These are phyloP conservation scores for Procambarus clarkii DNA, from an alignment of 1,140 invertebrate species.

Conservation along the genomic window DNA sequence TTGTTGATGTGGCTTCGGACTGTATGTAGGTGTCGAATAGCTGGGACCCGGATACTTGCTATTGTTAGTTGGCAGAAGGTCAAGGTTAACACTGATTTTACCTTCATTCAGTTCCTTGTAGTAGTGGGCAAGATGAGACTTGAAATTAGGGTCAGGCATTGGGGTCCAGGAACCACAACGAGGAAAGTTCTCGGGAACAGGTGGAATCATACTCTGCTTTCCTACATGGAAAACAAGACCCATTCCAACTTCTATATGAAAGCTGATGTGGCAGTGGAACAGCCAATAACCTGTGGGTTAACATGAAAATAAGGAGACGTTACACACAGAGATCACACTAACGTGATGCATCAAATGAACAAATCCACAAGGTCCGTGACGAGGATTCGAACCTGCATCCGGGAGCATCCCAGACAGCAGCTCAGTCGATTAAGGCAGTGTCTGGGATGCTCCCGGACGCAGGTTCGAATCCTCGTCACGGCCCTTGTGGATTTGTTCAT, in stretches of 20 bases:
- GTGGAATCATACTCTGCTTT: conserved; percentile 75
- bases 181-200: conserved; percentile 74
- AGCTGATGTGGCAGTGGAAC: conserved; percentile 94
- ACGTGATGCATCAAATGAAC: too few relatives aligned
- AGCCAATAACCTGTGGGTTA: conserved; percentile 86
- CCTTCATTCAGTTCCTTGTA: conserved; percentile 8
- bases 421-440: too few relatives aligned
- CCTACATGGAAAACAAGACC: conserved; percentile 88
- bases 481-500: too few relatives aligned
- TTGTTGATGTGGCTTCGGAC: neutral
- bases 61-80: conserved; percentile 6
- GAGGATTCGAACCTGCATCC: too few relatives aligned
- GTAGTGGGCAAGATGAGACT: conserved; percentile 18
- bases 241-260: conserved; percentile 94
- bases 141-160: conserved; percentile 35
- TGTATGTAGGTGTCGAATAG: conserved; percentile 12
- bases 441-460: too few relatives aligned
- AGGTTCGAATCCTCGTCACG: too few relatives aligned
- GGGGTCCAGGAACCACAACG: conserved; percentile 61
- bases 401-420: too few relatives aligned
- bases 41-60: conserved; percentile 2
- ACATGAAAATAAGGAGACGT: neutral
- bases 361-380: too few relatives aligned
- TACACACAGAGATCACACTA: too few relatives aligned
- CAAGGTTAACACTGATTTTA: conserved; percentile 12